Base-by-base conservation (phyloP, 1,140 invertebrate genomes). In the Cephus cinctus region DNA sequence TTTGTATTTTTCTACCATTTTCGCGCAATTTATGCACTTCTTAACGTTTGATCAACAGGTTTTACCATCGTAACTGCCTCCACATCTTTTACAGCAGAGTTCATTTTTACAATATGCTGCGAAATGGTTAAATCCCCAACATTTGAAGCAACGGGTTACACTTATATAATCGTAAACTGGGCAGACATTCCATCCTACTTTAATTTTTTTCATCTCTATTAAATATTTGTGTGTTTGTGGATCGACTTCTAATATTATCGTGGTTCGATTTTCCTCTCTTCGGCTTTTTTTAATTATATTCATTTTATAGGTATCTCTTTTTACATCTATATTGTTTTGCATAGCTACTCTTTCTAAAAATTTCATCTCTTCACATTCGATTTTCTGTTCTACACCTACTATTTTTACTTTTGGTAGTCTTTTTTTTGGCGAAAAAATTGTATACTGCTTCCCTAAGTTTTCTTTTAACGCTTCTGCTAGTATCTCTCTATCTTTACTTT, bases 1-100 rank as follows among this genome's bases (percentile, higher is more conserved):
- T 11, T 41, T 48, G 16, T 23, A 20, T 1, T 48, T 48, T 22
- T 41, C 32, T 25, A 15, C 27, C 34, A 18, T 32, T n/a, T 41
- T 23, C 46, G 27, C 30, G 34, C 46, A 48, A 16, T 48, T 48
- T 20, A 22, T 48, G 36, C 46, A 48, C 42, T 48, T 48, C 32
- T 31, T 31, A 6, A 19, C 14, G 5, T 4, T 32, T 19, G 36
- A 39, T 48, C 30, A 9, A 22, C 46, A 48, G 19, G 21, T 31
- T 23, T 48, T 48, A 12, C 25, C 20, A 15, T 21, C 32, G 18
- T 48, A 38, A n/a, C 23, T 19, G 20, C 30, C 36, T 41, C 46
- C 36, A 48, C 36, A 48, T 36, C 19, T 36, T 12, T 31, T 34
- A 30, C 42, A 44, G 19, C 25, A 31, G 16, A 44, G 25, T 15